A percentile compares a stretch with the other conserved stretches of the same genome.
These are phyloP conservation scores for Gymnocheta viridis DNA, from an alignment of 2,888 invertebrate species.

Conservation along the genomic window DNA sequence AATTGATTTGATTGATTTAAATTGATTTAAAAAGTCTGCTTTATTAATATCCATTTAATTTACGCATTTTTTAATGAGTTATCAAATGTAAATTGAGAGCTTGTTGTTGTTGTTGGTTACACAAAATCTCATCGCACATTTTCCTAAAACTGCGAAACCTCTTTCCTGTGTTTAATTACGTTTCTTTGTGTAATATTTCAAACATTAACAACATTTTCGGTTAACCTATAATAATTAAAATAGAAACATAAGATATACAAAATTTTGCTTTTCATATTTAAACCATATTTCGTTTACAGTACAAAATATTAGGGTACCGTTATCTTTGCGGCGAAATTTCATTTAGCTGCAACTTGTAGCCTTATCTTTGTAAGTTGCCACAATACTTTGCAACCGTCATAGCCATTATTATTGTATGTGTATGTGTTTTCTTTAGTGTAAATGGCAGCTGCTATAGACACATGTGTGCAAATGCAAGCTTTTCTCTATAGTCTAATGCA, in stretches of 20 bases:
- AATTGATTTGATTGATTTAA: no score
- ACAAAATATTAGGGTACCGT: background rate
- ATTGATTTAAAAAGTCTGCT: no score
- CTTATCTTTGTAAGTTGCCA: background rate
- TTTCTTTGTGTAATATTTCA: constrained; percentile 14
- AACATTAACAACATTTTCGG: background rate
- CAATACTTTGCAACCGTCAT: background rate
- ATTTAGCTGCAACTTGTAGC: constrained; percentile 2
- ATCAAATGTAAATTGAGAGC: no score
- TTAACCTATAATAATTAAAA: constrained; percentile 13
- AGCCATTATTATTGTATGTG: background rate
- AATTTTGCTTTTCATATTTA: constrained; percentile 12
- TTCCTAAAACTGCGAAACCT: background rate
- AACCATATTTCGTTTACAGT: constrained; percentile 7
- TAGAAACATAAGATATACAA: background rate
- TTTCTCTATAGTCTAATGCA: background rate
- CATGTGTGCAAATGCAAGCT: background rate
- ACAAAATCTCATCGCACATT: background rate
- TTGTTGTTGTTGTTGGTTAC: no score
- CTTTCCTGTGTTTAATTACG: constrained; percentile 25
- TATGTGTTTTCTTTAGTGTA: background rate
- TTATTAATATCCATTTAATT: no score
- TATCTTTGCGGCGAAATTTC: constrained; percentile 3
- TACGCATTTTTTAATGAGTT: no score
- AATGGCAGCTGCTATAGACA: background rate